phyloP scores from a whole-genome alignment of 2,797 vertebrate genomes.

The Alcedo atthis region DNA sequence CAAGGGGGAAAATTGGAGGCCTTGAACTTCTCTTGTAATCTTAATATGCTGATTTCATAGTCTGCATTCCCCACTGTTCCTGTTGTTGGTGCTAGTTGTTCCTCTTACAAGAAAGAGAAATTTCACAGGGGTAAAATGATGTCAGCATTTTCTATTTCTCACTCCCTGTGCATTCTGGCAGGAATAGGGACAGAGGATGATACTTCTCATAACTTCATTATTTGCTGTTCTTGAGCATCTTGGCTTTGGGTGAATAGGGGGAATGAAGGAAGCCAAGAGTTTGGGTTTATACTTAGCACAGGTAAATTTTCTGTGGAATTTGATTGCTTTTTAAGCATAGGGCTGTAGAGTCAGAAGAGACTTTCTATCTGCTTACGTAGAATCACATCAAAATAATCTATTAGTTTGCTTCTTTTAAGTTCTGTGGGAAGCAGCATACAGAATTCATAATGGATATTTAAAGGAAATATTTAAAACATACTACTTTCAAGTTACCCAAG shows the following conservation, averaged over 20 bases:
- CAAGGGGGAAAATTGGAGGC: not conserved
- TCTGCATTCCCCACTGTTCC: not conserved
- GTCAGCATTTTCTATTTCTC: conserved; percentile 41
- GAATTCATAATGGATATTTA: not conserved
- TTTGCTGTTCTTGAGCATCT: not conserved
- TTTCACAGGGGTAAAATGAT: conserved; percentile 4
- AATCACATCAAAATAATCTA: not conserved
- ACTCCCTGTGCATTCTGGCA: not conserved
- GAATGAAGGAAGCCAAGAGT: not conserved
- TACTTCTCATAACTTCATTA: not conserved
- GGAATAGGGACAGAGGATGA: not conserved
- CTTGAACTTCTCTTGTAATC: not conserved
- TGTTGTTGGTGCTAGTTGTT: not conserved
- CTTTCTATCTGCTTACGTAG: not conserved
- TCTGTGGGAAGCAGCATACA: not conserved
- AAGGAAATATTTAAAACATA: not conserved
- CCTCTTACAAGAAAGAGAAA: not conserved
- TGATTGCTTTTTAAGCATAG: not conserved
- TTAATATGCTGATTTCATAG: not conserved
- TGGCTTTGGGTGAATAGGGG: not conserved
- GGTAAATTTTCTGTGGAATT: not conserved
- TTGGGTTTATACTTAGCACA: not conserved
- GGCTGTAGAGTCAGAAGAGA: not conserved
- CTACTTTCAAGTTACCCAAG: not conserved
- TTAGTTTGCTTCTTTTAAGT: not conserved